Percentiles rank a stretch among this genome's conserved stretches.
These are phyloP conservation scores for Eupeodes latifasciatus DNA, from an alignment of 2,888 invertebrate genomes.

Conservation along the genomic window DNA sequence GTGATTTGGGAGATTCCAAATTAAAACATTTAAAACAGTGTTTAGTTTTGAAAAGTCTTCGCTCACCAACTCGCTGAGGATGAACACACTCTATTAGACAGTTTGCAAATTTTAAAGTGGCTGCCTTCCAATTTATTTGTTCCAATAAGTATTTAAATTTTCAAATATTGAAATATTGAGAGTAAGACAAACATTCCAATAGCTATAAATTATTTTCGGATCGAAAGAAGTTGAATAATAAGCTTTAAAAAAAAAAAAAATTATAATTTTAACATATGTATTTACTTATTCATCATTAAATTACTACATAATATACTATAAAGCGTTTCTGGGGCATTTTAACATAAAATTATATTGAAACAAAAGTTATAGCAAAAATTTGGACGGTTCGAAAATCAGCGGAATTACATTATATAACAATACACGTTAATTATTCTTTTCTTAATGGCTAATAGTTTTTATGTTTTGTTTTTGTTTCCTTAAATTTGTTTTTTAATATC, in stretches of 20 bases:
- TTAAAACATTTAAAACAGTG: too few species aligned
- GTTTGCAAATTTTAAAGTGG: too few species aligned
- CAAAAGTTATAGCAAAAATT: constrained; percentile 19
- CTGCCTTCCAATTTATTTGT: too few species aligned
- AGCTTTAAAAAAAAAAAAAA: neutral
- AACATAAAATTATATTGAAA: constrained; percentile 2
- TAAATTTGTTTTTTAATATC: constrained; percentile 26
- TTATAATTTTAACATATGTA: neutral
- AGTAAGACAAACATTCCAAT: neutral
- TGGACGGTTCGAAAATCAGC: constrained; percentile 72
- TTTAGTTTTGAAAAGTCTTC: too few species aligned
- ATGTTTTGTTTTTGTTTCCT: neutral
- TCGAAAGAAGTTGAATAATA: neutral
- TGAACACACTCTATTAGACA: too few species aligned
- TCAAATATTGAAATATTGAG: too few species aligned
- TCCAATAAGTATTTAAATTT: too few species aligned
- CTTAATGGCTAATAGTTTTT: constrained; percentile 66
- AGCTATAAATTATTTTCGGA: neutral
- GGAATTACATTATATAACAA: constrained; percentile 40
- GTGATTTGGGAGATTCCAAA: too few species aligned
- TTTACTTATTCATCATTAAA: neutral
- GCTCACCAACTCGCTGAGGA: too few species aligned
- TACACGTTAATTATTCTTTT: constrained; percentile 26
- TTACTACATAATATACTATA: neutral
- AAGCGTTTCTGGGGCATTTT: constrained; percentile 2